Percentiles rank a stretch among this genome's conserved stretches.
Conservation (phyloP, 1,140 invertebrate species). For the Drosophila equinoxialis region DNA sequence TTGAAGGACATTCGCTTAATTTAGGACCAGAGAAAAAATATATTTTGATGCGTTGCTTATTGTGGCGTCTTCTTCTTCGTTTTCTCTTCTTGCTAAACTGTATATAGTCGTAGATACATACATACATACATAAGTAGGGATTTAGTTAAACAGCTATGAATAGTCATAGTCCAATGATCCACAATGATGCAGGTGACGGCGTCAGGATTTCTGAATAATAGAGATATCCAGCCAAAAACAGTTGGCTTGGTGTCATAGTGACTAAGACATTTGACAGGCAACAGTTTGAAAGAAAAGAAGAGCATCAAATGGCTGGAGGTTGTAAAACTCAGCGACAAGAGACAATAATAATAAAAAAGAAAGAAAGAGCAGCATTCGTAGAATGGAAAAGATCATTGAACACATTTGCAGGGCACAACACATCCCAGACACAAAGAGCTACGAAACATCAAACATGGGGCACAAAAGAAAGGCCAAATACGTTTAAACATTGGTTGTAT, state of each 20-base stretch:
- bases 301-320: constrained; percentile 26
- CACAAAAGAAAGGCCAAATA: constrained; percentile 78
- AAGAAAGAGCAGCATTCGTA: constrained; percentile 31
- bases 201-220: no score
- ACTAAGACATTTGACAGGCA: constrained; percentile 17
- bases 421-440: constrained; percentile 39
- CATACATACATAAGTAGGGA: not conserved
- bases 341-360: constrained; percentile 48
- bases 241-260: not conserved
- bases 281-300: constrained; percentile 11
- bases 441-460: constrained; percentile 37
- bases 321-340: constrained; percentile 37
- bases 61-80: constrained; percentile 24
- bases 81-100: not conserved
- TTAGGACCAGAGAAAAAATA: constrained; percentile 63
- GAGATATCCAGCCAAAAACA: not conserved
- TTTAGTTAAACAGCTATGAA: no score
- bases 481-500: constrained; percentile 55
- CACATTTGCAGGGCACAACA: constrained; percentile 54
- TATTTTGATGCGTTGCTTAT: constrained; percentile 57
- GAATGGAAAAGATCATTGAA: constrained; percentile 67
- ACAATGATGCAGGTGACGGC: no score
- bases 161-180: no score
- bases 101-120: not conserved
- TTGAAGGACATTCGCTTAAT: constrained; percentile 67